Evolutionary conservation across 2,888 invertebrate genomes (phyloP), one percentile per base, ranked within the genome.

Genomic region (Malacosoma neustria): DNA sequence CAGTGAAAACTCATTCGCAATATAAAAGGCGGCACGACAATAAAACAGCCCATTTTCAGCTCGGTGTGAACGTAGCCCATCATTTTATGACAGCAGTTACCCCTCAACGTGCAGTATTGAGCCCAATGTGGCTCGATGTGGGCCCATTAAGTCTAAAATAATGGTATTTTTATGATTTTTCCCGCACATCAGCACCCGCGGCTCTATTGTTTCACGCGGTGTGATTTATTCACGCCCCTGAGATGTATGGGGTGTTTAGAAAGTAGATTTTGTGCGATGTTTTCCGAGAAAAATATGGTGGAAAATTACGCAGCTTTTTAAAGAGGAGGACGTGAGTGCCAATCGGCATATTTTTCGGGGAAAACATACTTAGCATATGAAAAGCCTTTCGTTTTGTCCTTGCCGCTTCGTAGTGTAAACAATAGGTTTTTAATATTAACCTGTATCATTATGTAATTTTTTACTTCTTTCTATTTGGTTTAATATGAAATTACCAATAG

Each of bases 81-180:
- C 22, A 22, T 9, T 22, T 22, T 22, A 22, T 22, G 22, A 9
- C 22, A 22, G 5, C 22, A 22, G 22, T 9, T 22, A 22, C 9
- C 9, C 22, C 9, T 22, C 22, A 22, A 22, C 22, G 9, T 22
- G 22, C 22, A 22, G 22, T 22, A 22, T 22, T 22, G 22, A 22
- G 3, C 22, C 22, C 22, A 22, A 9, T 22, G 22, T 22, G 22
- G 22, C 22, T 22, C 22, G 22, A 3, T 22, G 22, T 22, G 22
- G 9, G 3, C 22, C 22, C 22, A 22, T 22, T 22, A 22, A 7
- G 22, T 5, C 6, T 22, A 22, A 5, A 22, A 53, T 68, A 70
- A 72, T 71, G 71, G 61, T 57, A 54, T 69, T 71, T 70, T 72
- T 71, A 72, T 71, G 68, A 64, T 68, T 61, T 53, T 50, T 51